Conservation (phyloP, 2,888 invertebrate genomes). For the Drosophila mimica region DNA sequence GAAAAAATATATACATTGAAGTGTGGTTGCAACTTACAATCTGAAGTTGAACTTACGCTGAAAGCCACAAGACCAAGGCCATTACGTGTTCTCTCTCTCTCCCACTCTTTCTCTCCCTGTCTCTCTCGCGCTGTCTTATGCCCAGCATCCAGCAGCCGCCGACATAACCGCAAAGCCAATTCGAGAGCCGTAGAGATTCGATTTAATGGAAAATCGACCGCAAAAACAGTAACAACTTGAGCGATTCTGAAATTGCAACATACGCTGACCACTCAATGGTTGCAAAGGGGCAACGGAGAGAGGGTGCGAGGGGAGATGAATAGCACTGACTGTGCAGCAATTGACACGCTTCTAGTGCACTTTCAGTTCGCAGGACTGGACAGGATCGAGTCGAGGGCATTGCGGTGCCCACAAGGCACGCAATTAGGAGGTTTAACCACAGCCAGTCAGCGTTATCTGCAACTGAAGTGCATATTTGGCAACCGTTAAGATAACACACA, state of each 20-base stretch:
- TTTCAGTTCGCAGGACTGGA: background rate
- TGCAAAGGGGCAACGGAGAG: conserved; percentile 7
- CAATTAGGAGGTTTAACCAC: conserved; percentile 58
- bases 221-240: conserved; percentile 75
- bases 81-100: conserved; percentile 20
- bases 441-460: conserved; percentile 25
- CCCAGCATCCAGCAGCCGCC: conserved; percentile 19
- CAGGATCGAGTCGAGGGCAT: conserved; percentile 12
- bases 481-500: conserved; percentile 10
- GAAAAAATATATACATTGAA: conserved; percentile 8
- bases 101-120: background rate
- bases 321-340: conserved; percentile 14
- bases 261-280: conserved; percentile 35
- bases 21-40: conserved; percentile 17
- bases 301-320: background rate
- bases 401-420: conserved; percentile 51
- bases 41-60: conserved; percentile 21
- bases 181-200: conserved; percentile 69
- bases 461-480: conserved; percentile 34
- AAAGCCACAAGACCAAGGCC: conserved; percentile 40
- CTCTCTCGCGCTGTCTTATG: background rate
- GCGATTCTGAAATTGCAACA: conserved; percentile 70
- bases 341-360: conserved; percentile 48
- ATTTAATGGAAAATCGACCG: conserved; percentile 80
- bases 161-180: conserved; percentile 76